Percentiles rank a stretch among this genome's conserved stretches.
Evolutionary conservation across 2,113 vertebrate genomes (phyloP).

Genomic region (Halichoeres trimaculatus): DNA sequence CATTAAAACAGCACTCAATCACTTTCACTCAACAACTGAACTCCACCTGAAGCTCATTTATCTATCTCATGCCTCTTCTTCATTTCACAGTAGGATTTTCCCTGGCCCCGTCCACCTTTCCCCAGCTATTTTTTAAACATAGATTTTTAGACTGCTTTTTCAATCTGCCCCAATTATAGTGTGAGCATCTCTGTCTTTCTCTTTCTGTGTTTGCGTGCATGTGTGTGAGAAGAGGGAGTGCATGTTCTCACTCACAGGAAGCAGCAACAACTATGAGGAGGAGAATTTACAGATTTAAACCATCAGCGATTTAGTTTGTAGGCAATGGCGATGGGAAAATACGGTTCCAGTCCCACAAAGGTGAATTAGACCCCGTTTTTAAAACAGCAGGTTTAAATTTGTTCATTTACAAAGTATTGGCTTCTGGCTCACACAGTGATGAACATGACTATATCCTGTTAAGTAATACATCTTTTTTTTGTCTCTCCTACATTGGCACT

Average conservation of each 20-base stretch:
- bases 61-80: constrained; percentile 33
- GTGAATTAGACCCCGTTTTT: constrained; percentile 1
- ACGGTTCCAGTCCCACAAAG: constrained; percentile 6
- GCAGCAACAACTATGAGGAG: neutral
- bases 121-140: neutral
- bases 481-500: too few species aligned
- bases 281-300: constrained; percentile 22
- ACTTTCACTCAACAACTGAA: constrained; percentile 55
- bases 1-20: constrained; percentile 65
- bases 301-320: neutral
- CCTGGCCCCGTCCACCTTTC: neutral
- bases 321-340: constrained; percentile 21
- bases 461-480: too few species aligned
- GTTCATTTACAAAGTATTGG: constrained; percentile 3
- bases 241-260: constrained; percentile 8
- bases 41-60: constrained; percentile 56
- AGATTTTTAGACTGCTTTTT: constrained; percentile 11
- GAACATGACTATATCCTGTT: neutral
- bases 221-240: neutral
- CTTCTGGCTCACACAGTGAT: neutral
- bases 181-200: too few species aligned
- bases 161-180: constrained; percentile 31
- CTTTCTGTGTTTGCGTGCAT: neutral
- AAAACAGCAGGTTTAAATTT: neutral
- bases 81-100: constrained; percentile 19